phyloP scores from a whole-genome alignment of 2,888 invertebrate species.

The Lasioglossum leucozonium region DNA sequence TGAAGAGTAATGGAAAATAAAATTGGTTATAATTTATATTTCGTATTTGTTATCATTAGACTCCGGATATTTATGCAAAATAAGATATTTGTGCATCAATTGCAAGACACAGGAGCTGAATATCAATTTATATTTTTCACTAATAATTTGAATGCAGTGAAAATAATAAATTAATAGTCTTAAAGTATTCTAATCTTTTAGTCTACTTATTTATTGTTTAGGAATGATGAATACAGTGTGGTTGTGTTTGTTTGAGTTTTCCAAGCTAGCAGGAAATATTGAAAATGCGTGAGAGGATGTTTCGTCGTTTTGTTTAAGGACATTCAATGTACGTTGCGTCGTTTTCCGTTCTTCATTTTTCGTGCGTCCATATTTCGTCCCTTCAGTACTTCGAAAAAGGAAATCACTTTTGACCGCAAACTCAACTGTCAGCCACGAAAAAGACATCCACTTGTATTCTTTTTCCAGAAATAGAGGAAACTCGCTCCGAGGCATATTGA shows the following conservation, averaged over 20 bases:
- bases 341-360: not conserved
- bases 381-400: not conserved
- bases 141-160: too few species aligned
- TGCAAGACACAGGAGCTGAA: too few species aligned
- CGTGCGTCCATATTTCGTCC: not conserved
- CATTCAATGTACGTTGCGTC: not conserved
- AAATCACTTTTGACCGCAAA: not conserved
- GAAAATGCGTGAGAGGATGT: not conserved
- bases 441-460: not conserved
- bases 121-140: too few species aligned
- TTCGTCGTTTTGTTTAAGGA: not conserved
- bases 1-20: too few species aligned
- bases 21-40: too few species aligned
- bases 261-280: not conserved
- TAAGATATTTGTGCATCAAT: too few species aligned
- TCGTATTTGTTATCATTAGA: too few species aligned
- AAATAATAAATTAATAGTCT: too few species aligned
- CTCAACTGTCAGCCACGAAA: not conserved
- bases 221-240: not conserved
- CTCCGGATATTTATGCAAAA: too few species aligned
- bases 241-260: not conserved
- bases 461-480: slow-evolving; percentile 6
- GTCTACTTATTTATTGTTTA: too few species aligned
- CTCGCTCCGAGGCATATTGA: not conserved
- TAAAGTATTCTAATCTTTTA: too few species aligned